Evolutionary conservation across 2,113 vertebrate genomes (phyloP).

Genomic region (Campylorhamphus procurvoides): DNA sequence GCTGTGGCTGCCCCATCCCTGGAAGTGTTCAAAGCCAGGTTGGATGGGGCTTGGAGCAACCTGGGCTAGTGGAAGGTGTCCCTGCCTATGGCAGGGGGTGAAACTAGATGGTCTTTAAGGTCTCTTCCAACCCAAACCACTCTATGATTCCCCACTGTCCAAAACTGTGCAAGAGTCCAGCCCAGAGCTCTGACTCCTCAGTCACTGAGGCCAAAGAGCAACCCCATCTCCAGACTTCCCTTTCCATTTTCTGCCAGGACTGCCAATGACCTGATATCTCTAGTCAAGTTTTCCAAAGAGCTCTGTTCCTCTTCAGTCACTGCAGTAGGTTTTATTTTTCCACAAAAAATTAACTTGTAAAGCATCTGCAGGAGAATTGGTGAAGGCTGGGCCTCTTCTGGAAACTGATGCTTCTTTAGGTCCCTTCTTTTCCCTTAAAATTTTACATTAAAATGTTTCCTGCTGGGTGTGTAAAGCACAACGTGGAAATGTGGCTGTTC

Average conservation of each 20-base stretch:
- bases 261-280: background rate
- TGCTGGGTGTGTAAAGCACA: background rate
- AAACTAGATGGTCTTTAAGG: accelerated
- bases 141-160: background rate
- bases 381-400: background rate
- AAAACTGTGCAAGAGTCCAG: background rate
- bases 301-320: background rate
- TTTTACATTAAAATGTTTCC: background rate
- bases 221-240: background rate
- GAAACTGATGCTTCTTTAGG: background rate
- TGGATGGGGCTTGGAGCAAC: accelerated
- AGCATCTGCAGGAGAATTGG: background rate
- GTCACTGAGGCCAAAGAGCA: background rate
- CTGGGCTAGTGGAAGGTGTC: background rate
- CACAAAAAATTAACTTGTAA: background rate
- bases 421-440: background rate
- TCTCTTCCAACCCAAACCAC: background rate
- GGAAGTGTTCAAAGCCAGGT: accelerated
- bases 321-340: background rate
- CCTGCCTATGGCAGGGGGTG: background rate
- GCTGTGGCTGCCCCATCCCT: background rate
- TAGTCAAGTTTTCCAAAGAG: background rate
- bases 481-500: background rate
- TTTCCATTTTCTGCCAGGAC: background rate
- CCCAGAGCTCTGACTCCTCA: background rate